phyloP scores from a whole-genome alignment of 2,113 vertebrate species.

The Cyphomyrus plagiostoma region DNA sequence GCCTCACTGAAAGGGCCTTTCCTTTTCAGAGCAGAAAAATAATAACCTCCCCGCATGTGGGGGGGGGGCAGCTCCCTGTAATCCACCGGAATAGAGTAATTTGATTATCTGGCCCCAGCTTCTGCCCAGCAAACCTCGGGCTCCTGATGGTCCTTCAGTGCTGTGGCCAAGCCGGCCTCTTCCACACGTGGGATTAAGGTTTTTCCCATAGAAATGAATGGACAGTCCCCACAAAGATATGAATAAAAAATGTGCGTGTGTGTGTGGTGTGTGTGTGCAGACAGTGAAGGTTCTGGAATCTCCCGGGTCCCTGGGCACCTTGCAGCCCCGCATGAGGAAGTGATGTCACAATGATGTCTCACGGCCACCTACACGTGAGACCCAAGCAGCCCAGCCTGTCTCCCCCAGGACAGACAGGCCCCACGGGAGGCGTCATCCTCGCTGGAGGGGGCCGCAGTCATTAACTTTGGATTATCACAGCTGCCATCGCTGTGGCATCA shows the following conservation, averaged over 20 bases:
- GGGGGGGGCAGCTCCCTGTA: background rate
- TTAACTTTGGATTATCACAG: background rate
- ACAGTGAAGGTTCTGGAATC: background rate
- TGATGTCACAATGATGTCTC: background rate
- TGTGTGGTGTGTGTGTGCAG: background rate
- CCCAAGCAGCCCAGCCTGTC: background rate
- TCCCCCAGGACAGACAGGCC: background rate
- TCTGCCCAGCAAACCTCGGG: background rate
- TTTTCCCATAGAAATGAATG: background rate
- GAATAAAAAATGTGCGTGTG: background rate
- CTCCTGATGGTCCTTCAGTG: background rate
- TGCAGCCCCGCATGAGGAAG: background rate
- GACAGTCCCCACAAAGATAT: background rate
- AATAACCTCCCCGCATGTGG: background rate
- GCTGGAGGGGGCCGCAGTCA: background rate
- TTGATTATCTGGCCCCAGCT: slow-evolving; percentile 13
- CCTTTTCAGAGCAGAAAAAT: slow-evolving; percentile 9
- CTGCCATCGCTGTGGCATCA: background rate
- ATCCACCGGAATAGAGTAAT: slow-evolving; percentile 21
- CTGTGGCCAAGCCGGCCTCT: background rate
- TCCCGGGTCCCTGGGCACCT: background rate
- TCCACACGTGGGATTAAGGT: background rate
- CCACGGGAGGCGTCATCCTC: background rate
- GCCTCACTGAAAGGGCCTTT: background rate
- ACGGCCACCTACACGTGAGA: background rate